Conservation (phyloP, 2,888 invertebrate species). For the Zeuzera pyrina region DNA sequence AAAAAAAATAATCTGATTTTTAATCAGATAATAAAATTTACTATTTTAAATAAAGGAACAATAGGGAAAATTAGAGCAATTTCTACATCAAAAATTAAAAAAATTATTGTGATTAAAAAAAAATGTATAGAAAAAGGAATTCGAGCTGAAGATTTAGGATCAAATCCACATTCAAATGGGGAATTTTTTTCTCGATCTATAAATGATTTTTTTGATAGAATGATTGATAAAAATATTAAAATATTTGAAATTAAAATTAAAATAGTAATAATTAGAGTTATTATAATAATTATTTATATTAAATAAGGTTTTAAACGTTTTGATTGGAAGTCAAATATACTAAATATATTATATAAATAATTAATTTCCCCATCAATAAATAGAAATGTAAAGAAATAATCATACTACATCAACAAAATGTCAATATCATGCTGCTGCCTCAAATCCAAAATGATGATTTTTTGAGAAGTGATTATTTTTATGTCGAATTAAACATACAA, state of each 20-base stretch:
- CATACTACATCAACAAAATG: slow-evolving; percentile 53
- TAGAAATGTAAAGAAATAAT: slow-evolving; percentile 66
- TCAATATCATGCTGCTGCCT: slow-evolving; percentile 56
- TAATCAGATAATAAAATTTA: slow-evolving; percentile 35
- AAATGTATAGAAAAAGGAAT: slow-evolving; percentile 63
- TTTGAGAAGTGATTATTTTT: slow-evolving; percentile 41
- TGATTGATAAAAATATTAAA: slow-evolving; percentile 60
- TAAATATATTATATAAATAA: slow-evolving; percentile 78
- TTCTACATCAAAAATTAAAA: slow-evolving; percentile 83
- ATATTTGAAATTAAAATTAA: slow-evolving; percentile 54
- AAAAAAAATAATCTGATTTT: slow-evolving; percentile 54
- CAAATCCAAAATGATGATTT: slow-evolving; percentile 49
- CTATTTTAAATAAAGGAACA: slow-evolving; percentile 47
- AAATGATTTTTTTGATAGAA: slow-evolving; percentile 73
- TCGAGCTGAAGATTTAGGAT: slow-evolving; percentile 45
- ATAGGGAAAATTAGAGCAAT: slow-evolving; percentile 76
- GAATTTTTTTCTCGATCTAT: slow-evolving; percentile 76
- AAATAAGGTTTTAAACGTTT: slow-evolving; percentile 72
- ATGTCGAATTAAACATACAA: slow-evolving; percentile 40
- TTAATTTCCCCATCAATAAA: slow-evolving; percentile 80
- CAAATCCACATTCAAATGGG: slow-evolving; percentile 73
- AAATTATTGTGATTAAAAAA: slow-evolving; percentile 79
- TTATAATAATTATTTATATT: slow-evolving; percentile 74
- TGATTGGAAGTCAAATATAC: slow-evolving; percentile 83
- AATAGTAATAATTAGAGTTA: slow-evolving; percentile 35